A percentile compares a stretch with the other conserved stretches of the same genome.
Evolutionary conservation across 1,140 invertebrate species (phyloP).

Genomic region (Anadara kagoshimensis): DNA sequence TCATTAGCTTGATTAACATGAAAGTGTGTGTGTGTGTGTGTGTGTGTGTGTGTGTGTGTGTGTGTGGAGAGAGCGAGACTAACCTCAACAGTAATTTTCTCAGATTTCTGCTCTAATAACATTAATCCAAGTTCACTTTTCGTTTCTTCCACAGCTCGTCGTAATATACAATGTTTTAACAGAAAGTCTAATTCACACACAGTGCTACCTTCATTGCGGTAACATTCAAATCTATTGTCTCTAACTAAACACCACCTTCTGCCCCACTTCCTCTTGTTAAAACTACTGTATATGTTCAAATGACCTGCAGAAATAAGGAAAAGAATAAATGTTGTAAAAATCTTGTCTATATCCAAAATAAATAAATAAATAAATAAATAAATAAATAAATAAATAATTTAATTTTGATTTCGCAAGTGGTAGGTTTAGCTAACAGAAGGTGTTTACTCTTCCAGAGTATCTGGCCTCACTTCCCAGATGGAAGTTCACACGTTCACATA

Average conservation of each 20-base stretch:
- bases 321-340: background rate
- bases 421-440: no score
- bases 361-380: no score
- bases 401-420: no score
- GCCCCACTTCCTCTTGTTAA: conserved; percentile 64
- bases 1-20: no score
- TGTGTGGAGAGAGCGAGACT: no score
- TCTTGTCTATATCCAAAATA: background rate
- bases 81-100: conserved; percentile 69
- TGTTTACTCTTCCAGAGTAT: no score
- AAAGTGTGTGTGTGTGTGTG: background rate
- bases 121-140: conserved; percentile 62
- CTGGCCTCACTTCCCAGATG: no score
- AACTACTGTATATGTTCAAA: conserved; percentile 64
- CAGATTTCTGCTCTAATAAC: conserved; percentile 55
- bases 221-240: conserved; percentile 63
- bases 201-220: conserved; percentile 47
- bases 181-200: conserved; percentile 63
- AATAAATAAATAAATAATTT: no score
- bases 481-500: no score
- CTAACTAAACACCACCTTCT: conserved; percentile 64
- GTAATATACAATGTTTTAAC: conserved; percentile 57
- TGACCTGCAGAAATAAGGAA: conserved; percentile 49
- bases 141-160: conserved; percentile 60
- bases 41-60: background rate